Evolutionary conservation across 2,797 vertebrate genomes (phyloP), one percentile per base, ranked within the genome.

Genomic region (Gastrophryne carolinensis): DNA sequence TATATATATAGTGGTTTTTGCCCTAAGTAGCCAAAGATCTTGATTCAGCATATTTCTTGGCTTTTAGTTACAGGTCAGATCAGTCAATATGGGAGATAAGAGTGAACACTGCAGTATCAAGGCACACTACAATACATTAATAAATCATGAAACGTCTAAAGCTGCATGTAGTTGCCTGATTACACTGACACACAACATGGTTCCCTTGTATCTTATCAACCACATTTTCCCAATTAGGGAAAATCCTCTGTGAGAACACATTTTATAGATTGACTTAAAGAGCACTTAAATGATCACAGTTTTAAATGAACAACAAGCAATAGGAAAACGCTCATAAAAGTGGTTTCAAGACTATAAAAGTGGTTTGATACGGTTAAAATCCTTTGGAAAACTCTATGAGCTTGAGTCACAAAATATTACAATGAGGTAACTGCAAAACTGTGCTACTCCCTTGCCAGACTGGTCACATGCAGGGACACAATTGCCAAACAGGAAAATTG

Each of bases 201-300:
- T 32, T 58, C 29, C 12, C 4, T 58, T 11, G 19, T 12, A n/a
- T 17, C 47, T 10, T 32, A 3, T 15, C 32, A 27, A 32, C 15
- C 56, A 72, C 29, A 12, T 73, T 56, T 52, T 47, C 8, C 50
- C 61, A 73, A 65, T 73, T 73, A 73, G 57, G 37, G 19, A 12
- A 64, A 64, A n/a, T 9, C 37, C 34, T 44, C 2, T 39, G 24
- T 24, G 35, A 23, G n/a, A 56, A 44, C 49, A 65, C 44, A 26
- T 17, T 15, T 62, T 62, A 37, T 23, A 72, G 12, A 37, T 19
- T 39, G 35, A 32, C 50, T 17, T 65, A 30, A 60, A 72, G 56
- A 29, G 17, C 35, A 72, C 41, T 72, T 61, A 50, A 27, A 49
- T 23, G 8, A 53, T 13, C 24, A 61, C 69, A 62, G 15, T 47